These are phyloP conservation scores for Tetramorium simillimum DNA, from an alignment of 1,140 invertebrate species.

Conservation along the genomic window DNA sequence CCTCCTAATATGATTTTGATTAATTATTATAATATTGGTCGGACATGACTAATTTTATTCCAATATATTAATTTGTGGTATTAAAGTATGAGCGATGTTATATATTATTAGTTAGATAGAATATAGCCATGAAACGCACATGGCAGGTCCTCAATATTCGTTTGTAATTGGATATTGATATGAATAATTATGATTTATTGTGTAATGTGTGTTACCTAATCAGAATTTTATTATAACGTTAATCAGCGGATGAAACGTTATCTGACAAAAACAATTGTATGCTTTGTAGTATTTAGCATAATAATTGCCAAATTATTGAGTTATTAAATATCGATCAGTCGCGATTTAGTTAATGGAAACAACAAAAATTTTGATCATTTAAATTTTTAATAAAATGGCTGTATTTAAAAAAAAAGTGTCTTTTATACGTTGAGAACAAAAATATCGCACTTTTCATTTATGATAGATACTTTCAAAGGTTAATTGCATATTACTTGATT, in stretches of 20 bases:
- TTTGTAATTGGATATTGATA: conserved; percentile 46
- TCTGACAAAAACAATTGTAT: conserved; percentile 11
- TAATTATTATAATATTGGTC: background rate
- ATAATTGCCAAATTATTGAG: conserved; percentile 21
- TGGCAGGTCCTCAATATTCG: conserved; percentile 22
- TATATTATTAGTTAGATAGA: conserved; percentile 18
- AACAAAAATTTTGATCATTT: background rate
- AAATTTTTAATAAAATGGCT: background rate
- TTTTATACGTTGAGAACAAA: background rate
- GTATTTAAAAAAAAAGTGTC: background rate
- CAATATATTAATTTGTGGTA: conserved; percentile 27
- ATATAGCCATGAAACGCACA: conserved; percentile 15
- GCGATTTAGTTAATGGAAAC: background rate
- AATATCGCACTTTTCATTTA: background rate
- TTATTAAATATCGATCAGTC: conserved; percentile 12
- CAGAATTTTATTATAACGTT: conserved; percentile 42
- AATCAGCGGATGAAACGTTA: conserved; percentile 29
- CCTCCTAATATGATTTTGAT: background rate
- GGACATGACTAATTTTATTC: background rate
- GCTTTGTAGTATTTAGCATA: background rate
- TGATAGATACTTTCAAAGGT: background rate
- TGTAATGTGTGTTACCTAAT: conserved; percentile 36
- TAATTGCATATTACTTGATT: background rate
- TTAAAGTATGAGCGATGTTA: conserved; percentile 37
- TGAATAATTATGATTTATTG: conserved; percentile 53